phyloP scores from a whole-genome alignment of 2,797 vertebrate genomes.

The Dallia pectoralis region DNA sequence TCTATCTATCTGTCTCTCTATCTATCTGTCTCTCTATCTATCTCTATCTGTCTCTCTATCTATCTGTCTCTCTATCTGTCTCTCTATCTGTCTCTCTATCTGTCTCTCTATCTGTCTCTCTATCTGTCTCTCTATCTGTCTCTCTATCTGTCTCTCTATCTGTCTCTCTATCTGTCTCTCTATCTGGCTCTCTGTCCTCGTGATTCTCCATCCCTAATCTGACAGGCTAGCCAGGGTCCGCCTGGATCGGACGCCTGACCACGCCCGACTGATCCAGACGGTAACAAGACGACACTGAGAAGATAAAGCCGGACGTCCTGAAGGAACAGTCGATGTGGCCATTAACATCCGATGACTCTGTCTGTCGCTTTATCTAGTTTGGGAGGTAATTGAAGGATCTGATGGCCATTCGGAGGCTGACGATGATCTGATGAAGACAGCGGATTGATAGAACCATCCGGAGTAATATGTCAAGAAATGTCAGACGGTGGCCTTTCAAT shows the following conservation, averaged over 20 bases:
- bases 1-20: not conserved
- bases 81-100: not conserved
- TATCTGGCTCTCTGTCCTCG: too few relatives aligned
- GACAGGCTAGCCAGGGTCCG: conserved; percentile 30
- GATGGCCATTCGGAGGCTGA: conserved; percentile 59
- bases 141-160: not conserved
- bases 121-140: not conserved
- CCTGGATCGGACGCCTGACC: conserved; percentile 51
- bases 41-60: too few relatives aligned
- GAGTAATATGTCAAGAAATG: conserved; percentile 13
- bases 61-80: too few relatives aligned
- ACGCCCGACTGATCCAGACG: conserved; percentile 56
- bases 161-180: not conserved
- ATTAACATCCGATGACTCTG: conserved; percentile 59
- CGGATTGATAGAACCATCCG: conserved; percentile 33
- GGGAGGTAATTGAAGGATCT: conserved; percentile 61
- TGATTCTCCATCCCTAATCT: too few relatives aligned
- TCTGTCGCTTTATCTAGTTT: conserved; percentile 57
- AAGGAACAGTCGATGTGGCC: conserved; percentile 46
- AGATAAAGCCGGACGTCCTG: conserved; percentile 56
- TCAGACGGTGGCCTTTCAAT: not conserved
- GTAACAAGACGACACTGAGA: conserved; percentile 59
- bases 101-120: not conserved
- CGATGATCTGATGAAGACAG: conserved; percentile 41
- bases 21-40: not conserved